Base-by-base conservation (phyloP, 2,888 invertebrate genomes). In the Spialia ferax region DNA sequence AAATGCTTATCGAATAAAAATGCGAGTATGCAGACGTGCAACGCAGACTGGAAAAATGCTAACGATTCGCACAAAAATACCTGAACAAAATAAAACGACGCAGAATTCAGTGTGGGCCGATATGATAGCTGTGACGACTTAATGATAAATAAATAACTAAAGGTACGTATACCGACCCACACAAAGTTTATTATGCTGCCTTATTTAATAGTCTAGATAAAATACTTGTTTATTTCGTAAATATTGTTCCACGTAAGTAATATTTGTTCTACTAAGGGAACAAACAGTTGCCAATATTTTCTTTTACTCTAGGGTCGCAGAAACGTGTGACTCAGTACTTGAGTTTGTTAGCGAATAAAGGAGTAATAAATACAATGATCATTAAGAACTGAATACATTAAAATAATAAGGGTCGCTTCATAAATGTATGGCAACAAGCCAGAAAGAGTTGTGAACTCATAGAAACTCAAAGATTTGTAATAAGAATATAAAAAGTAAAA, bases 371-470 rank as follows among this genome's bases (percentile, higher is more conserved):
- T 35, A 65, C 64, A 68, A 70, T 59, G 59, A 64, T 57, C 48
- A 66, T 52, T 60, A 56, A 68, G 42, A 52, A 62, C 54, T 60
- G 64, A 63, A 73, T 67, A 70, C 54, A 65, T 65, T 70, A 67
- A 62, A 69, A 71, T 68, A 70, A 70, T 63, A 70, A 71, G 69
- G 63, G 70, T 70, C 60, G 65, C 48, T 64, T 67, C 67, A 71
- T 56, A 64, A 56, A 68, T 64, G 66, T n/a, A 69, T 59, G 68
- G 59, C 63, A 60, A 60, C 22, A n/a, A 22, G 68, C 63, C 68
- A 69, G 50, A 56, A 63, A 69, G 29, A 56, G 26, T 32, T 29
- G 0, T 45, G 48, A 56, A 64, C 48, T 52, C 56, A 50, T 57
- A 68, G 63, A 68, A 48, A 68, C 38, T 23, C 45, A 56, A 55